phyloP scores from a whole-genome alignment of 2,888 invertebrate species.

The Hypomecis atomaria region DNA sequence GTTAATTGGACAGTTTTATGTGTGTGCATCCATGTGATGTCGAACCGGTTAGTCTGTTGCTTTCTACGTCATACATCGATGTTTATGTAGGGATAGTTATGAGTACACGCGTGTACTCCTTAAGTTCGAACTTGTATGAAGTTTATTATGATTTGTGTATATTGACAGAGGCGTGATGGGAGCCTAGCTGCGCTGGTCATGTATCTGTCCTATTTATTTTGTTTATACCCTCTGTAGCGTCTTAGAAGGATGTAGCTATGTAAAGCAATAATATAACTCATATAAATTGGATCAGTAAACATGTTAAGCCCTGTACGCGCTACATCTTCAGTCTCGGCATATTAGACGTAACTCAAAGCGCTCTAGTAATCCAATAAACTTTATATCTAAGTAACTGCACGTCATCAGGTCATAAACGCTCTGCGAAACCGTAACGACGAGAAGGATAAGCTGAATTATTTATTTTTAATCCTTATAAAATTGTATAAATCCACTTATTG shows the following conservation, averaged over 20 bases:
- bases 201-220: constrained; percentile 66
- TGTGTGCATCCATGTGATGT: constrained; percentile 77
- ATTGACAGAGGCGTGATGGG: constrained; percentile 71
- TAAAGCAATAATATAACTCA: constrained; percentile 32
- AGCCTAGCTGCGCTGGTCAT: constrained; percentile 63
- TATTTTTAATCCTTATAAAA: constrained; percentile 45
- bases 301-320: constrained; percentile 15
- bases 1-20: constrained; percentile 74
- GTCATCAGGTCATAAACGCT: constrained; percentile 7
- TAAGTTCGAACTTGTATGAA: constrained; percentile 64
- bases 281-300: constrained; percentile 24
- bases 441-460: constrained; percentile 19
- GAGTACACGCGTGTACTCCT: constrained; percentile 53
- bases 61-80: constrained; percentile 75
- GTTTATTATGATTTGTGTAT: constrained; percentile 80
- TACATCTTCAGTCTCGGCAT: constrained; percentile 16
- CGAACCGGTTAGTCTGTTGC: constrained; percentile 77
- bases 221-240: constrained; percentile 55
- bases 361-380: constrained; percentile 16
- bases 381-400: constrained; percentile 11
- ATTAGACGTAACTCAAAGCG: constrained; percentile 1
- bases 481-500: constrained; percentile 48
- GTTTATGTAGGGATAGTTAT: constrained; percentile 73
- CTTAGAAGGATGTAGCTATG: constrained; percentile 44
- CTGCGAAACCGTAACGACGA: constrained; percentile 9